Conservation (phyloP, 2,113 vertebrate species). For the Perognathus longimembris region DNA sequence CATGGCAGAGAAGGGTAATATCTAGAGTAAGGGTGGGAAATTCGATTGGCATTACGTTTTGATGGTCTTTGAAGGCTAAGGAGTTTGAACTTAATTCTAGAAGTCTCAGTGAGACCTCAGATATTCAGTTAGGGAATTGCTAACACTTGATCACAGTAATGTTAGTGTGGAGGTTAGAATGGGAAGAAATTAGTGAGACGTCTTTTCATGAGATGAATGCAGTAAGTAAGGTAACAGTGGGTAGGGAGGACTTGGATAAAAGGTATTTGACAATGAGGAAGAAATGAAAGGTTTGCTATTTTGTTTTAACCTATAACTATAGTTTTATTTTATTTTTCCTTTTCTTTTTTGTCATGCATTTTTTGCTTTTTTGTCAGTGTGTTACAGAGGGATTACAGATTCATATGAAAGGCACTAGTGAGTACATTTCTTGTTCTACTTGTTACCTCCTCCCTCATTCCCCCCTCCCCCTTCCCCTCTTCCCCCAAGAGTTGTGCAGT, state of each 20-base stretch:
- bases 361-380: no score
- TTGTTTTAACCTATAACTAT: background rate
- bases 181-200: background rate
- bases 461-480: no score
- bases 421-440: no score
- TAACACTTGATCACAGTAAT: background rate
- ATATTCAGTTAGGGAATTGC: background rate
- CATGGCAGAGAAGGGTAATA: background rate
- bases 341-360: background rate
- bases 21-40: background rate
- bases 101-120: background rate
- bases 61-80: background rate
- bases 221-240: background rate
- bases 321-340: background rate
- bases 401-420: no score
- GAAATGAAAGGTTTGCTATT: background rate
- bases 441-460: no score
- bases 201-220: background rate
- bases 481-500: no score
- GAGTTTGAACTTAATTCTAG: background rate
- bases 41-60: conserved; percentile 10
- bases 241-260: background rate
- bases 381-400: no score
- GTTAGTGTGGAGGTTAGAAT: background rate
- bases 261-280: background rate